phyloP scores from a whole-genome alignment of 2,113 vertebrate species.

The Himantopus leucocephalus region DNA sequence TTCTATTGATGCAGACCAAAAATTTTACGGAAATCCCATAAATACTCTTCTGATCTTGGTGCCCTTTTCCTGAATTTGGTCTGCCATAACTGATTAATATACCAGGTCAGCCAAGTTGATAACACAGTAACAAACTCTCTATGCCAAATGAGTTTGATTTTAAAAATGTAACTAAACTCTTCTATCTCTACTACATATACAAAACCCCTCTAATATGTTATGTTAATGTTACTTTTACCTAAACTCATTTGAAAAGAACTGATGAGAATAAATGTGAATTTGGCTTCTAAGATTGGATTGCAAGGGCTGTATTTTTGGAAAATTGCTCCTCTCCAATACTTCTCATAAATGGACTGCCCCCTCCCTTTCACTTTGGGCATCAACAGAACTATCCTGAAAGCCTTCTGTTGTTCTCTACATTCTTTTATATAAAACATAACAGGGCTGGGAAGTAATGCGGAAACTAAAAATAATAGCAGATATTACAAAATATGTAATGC shows the following conservation, averaged over 20 bases:
- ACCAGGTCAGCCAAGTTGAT: neutral
- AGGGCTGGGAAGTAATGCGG: neutral
- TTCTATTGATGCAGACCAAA: neutral
- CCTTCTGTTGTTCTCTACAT: neutral
- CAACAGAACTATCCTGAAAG: neutral
- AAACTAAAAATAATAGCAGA: neutral
- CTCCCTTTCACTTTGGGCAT: neutral
- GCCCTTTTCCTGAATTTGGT: neutral
- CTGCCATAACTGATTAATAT: neutral
- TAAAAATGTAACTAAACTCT: neutral
- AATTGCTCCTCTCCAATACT: neutral
- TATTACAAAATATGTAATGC: neutral
- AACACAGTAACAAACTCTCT: neutral
- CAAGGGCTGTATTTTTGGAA: neutral
- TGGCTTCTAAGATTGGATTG: neutral
- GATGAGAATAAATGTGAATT: neutral
- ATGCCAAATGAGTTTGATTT: neutral
- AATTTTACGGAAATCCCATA: neutral
- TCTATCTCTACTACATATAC: neutral
- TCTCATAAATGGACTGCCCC: neutral
- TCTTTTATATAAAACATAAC: neutral
- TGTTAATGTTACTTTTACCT: neutral
- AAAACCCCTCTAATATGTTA: neutral
- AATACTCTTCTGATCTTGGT: neutral
- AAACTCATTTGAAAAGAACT: neutral